Conservation (phyloP, 2,888 invertebrate species). For the Pecten maximus region DNA sequence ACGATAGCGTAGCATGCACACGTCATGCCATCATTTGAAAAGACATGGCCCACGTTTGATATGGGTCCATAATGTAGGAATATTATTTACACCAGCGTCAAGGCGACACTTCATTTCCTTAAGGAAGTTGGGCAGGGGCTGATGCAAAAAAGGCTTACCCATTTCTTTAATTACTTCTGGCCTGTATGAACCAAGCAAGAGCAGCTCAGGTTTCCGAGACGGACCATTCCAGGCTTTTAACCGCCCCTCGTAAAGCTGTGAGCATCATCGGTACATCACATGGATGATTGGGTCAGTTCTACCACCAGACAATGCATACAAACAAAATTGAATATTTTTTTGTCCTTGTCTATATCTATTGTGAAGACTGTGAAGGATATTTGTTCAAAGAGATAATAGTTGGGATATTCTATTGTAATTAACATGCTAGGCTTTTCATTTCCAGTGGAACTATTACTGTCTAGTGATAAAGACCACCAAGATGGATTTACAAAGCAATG, state of each 20-base stretch:
- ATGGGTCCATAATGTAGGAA: constrained; percentile 40
- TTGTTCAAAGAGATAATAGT: not conserved
- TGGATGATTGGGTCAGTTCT: not conserved
- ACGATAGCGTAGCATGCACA: constrained; percentile 44
- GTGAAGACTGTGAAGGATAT: not conserved
- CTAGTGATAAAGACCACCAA: not conserved
- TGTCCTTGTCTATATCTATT: not conserved
- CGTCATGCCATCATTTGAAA: constrained; percentile 52
- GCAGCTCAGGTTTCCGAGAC: not conserved
- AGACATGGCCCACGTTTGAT: constrained; percentile 46
- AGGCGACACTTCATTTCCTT: constrained; percentile 56
- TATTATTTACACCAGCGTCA: constrained; percentile 56
- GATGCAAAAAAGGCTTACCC: constrained; percentile 41
- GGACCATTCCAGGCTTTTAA: constrained; percentile 18
- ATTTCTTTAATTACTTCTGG: constrained; percentile 35
- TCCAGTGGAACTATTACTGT: not conserved
- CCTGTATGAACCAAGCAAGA: not conserved
- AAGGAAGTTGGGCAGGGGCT: constrained; percentile 50
- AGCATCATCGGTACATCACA: not conserved
- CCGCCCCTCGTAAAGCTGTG: constrained; percentile 27
- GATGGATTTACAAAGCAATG: not conserved
- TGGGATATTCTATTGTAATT: not conserved
- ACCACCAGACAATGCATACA: not conserved
- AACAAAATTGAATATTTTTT: constrained; percentile 18
- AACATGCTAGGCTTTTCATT: not conserved